phyloP scores from a whole-genome alignment of 2,888 invertebrate genomes.

The Meliscaeva auricollis region DNA sequence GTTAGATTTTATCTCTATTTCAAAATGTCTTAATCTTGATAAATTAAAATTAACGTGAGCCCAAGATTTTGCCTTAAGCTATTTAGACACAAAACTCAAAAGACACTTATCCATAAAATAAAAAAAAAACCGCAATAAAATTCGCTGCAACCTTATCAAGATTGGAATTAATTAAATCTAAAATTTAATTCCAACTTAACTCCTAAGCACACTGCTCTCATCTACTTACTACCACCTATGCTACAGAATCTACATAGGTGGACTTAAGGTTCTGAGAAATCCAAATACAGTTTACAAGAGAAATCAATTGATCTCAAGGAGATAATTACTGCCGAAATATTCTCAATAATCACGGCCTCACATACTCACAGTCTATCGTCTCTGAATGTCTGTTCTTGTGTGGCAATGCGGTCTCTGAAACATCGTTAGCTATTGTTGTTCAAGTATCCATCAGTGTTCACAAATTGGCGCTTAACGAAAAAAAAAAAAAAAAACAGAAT shows the following conservation, averaged over 20 bases:
- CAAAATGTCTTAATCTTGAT: not conserved
- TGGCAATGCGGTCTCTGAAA: slow-evolving; percentile 46
- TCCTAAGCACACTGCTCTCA: not conserved
- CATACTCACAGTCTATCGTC: not conserved
- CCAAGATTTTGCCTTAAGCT: not conserved
- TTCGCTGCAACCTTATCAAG: slow-evolving; percentile 22
- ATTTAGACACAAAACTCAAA: not conserved
- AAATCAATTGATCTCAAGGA: slow-evolving; percentile 67
- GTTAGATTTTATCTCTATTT: not conserved
- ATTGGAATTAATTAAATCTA: slow-evolving; percentile 15
- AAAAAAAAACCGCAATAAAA: not conserved
- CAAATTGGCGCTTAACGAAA: slow-evolving; percentile 70
- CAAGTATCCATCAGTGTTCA: slow-evolving; percentile 39
- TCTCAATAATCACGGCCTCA: slow-evolving; percentile 8
- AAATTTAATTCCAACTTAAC: not conserved
- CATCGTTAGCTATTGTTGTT: slow-evolving; percentile 27
- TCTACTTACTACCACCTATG: not conserved
- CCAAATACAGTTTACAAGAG: slow-evolving; percentile 57
- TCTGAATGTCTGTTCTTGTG: slow-evolving; percentile 49
- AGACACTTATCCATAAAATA: not conserved
- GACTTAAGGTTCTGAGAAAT: slow-evolving; percentile 59
- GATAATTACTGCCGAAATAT: slow-evolving; percentile 68
- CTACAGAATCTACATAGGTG: not conserved
- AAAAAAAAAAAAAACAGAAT: slow-evolving; percentile 3
- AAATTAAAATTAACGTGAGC: not conserved